Evolutionary conservation across 2,797 vertebrate genomes (phyloP).

Genomic region (Balearica regulorum): DNA sequence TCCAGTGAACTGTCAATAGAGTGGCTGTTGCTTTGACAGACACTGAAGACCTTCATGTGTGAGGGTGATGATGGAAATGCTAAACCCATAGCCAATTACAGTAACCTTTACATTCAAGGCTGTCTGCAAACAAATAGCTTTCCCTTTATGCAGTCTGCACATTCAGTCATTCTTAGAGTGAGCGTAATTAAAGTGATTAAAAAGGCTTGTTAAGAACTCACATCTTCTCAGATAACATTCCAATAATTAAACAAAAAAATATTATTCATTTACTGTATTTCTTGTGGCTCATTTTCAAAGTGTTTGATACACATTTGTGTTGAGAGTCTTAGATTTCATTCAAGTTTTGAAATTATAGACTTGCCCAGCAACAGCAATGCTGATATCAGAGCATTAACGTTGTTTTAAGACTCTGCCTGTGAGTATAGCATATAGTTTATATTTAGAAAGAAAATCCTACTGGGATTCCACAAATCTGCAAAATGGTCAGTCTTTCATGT

Average conservation of each 20-base stretch:
- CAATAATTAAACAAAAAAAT: neutral
- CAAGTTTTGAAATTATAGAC: constrained; percentile 62
- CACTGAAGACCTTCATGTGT: neutral
- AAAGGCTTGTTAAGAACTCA: neutral
- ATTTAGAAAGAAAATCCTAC: constrained; percentile 74
- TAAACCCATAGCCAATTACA: neutral
- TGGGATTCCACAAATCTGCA: constrained; percentile 61
- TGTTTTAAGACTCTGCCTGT: constrained; percentile 61
- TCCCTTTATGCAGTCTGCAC: neutral
- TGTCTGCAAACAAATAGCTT: neutral
- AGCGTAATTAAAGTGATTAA: neutral
- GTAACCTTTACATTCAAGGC: neutral
- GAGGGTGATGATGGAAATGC: constrained; percentile 21
- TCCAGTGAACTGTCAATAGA: neutral
- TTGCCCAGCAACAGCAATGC: constrained; percentile 35
- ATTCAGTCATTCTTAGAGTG: neutral
- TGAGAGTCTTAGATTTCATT: constrained; percentile 39
- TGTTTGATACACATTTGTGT: constrained; percentile 6
- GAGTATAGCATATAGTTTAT: constrained; percentile 58
- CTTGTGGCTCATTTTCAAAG: neutral
- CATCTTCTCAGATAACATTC: constrained; percentile 10
- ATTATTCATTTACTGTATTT: neutral
- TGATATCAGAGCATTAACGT: constrained; percentile 44
- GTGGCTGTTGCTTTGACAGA: neutral
- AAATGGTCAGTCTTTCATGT: constrained; percentile 15